Conservation (phyloP, 2,888 invertebrate species). For the Periphyllus acericola region DNA sequence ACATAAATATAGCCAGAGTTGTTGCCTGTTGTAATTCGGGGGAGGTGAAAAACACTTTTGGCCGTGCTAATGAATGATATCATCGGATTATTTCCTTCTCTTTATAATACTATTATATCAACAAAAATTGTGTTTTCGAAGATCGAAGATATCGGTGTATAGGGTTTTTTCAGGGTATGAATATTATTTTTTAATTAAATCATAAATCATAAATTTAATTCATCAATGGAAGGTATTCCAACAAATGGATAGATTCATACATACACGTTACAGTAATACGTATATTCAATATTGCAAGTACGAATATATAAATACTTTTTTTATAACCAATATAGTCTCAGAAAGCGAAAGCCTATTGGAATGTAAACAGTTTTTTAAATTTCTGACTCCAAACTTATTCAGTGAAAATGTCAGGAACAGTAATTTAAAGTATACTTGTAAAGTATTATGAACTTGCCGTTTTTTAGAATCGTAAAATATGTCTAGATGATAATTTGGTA, state of each 20-base stretch:
- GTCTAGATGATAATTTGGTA: neutral
- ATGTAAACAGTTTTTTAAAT: conserved; percentile 32
- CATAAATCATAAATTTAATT: no score
- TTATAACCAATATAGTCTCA: conserved; percentile 2
- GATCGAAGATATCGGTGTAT: neutral
- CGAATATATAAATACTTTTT: no score
- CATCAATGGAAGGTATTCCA: no score
- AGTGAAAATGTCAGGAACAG: conserved; percentile 31
- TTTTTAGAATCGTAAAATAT: neutral
- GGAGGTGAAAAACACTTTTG: conserved; percentile 28
- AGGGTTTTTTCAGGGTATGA: neutral
- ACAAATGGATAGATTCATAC: no score
- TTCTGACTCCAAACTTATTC: conserved; percentile 4
- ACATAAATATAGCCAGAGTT: conserved; percentile 12
- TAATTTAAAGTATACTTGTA: neutral
- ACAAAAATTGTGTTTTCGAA: conserved; percentile 15
- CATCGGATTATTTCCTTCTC: conserved; percentile 15
- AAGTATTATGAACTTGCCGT: neutral
- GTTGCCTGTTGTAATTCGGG: neutral
- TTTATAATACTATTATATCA: neutral
- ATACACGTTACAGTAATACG: no score
- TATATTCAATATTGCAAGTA: no score
- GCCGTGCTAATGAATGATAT: conserved; percentile 45
- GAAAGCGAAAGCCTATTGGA: neutral
- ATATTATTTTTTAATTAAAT: neutral